These are phyloP conservation scores for Drosophila vallismaia DNA, from an alignment of 2,888 invertebrate genomes.

Conservation along the genomic window DNA sequence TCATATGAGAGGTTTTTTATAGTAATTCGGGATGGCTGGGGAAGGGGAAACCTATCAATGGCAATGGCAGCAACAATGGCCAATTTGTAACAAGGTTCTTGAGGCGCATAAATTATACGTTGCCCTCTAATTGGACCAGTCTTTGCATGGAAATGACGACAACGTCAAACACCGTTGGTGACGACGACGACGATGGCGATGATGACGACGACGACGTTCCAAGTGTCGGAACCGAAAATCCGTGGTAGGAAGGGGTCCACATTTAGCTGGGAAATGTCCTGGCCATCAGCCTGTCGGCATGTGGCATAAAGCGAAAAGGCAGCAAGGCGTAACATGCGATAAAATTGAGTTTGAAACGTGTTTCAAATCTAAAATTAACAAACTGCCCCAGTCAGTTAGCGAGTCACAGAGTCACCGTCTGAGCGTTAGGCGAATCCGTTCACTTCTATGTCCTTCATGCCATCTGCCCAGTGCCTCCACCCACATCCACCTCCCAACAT, in stretches of 20 bases:
- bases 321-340: conserved; percentile 83
- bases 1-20: conserved; percentile 24
- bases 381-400: conserved; percentile 56
- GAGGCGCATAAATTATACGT: conserved; percentile 76
- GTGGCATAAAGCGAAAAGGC: conserved; percentile 68
- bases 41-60: conserved; percentile 55
- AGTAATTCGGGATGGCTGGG: neutral
- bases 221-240: conserved; percentile 68
- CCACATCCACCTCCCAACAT: neutral
- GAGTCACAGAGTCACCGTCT: conserved; percentile 19
- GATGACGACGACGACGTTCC: conserved; percentile 23
- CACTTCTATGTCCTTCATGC: conserved; percentile 18
- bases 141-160: conserved; percentile 55
- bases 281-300: conserved; percentile 47
- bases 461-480: neutral
- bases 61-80: conserved; percentile 74
- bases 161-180: conserved; percentile 28
- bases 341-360: conserved; percentile 82
- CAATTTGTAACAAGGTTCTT: conserved; percentile 71
- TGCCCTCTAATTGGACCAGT: conserved; percentile 71
- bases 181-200: conserved; percentile 6
- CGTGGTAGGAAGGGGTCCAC: conserved; percentile 43
- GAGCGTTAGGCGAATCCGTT: conserved; percentile 33
- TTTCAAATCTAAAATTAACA: conserved; percentile 81
- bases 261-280: conserved; percentile 20